Evolutionary conservation across 2,888 invertebrate genomes (phyloP).

Genomic region (Nomada ferruginata): DNA sequence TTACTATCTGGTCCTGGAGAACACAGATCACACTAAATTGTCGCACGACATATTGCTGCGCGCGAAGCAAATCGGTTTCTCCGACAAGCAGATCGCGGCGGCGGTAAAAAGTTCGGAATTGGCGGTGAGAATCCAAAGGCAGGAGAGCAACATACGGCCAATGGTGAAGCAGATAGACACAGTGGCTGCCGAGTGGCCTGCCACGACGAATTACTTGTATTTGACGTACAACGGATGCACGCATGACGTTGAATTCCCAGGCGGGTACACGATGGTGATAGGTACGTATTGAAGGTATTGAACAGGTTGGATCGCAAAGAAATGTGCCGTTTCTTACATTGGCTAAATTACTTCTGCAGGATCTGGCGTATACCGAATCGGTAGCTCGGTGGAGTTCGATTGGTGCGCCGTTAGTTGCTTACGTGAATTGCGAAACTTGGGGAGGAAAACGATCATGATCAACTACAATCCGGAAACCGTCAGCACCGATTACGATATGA

Average conservation of each 20-base stretch:
- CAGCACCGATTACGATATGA: slow-evolving; percentile 99
- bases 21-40: slow-evolving; percentile 87
- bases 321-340: not conserved
- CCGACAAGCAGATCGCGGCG: slow-evolving; percentile 97
- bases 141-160: slow-evolving; percentile 91
- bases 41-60: slow-evolving; percentile 88
- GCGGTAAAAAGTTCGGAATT: slow-evolving; percentile 95
- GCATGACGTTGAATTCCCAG: slow-evolving; percentile 93
- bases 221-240: slow-evolving; percentile 95
- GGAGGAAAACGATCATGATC: slow-evolving; percentile 97
- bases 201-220: slow-evolving; percentile 99
- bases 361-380: slow-evolving; percentile 98
- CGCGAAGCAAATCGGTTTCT: slow-evolving; percentile 98
- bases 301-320: not conserved
- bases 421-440: slow-evolving; percentile 93
- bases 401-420: slow-evolving; percentile 99
- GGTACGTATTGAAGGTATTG: slow-evolving; percentile 85
- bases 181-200: slow-evolving; percentile 99
- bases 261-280: slow-evolving; percentile 93
- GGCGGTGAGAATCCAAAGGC: slow-evolving; percentile 91
- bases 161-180: slow-evolving; percentile 99
- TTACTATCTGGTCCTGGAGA: slow-evolving; percentile 89
- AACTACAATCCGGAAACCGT: slow-evolving; percentile 99
- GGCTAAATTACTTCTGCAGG: slow-evolving; percentile 79
- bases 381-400: slow-evolving; percentile 99